Base-by-base conservation (phyloP, 2,797 vertebrate species). In the Rhinichthys osculus region DNA sequence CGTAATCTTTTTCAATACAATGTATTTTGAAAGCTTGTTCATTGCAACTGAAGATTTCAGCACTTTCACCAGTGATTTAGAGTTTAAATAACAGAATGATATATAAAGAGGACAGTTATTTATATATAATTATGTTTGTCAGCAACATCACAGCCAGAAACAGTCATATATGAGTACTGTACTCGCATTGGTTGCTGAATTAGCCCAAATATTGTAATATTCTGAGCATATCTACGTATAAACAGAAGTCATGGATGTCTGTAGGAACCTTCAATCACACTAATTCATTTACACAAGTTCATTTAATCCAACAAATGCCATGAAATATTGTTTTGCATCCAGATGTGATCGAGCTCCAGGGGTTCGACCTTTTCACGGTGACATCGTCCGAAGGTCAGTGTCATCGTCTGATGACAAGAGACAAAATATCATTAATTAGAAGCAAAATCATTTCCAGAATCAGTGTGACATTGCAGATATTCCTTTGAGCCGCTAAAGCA, bases 331-430 rank as follows among this genome's bases (percentile, higher is more conserved):
- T 21, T 23, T 38, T 38, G 38, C 38, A 38, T 38, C 38, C 38
- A 38, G 38, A 38, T 38, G 38, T 38, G 38, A 38, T 38, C 38
- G 38, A 13, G 59, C 93, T 92, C 92, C 93, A 85, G 90, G 92
- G 57, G 88, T 89, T 82, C 93, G 94, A 95, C 95, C 95, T 96
- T 96, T 95, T 95, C 94, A 95, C 79, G 54, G 89, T 94, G 94
- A 94, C 94, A 94, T 91, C 91, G 89, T 91, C 78, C 91, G 93
- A 94, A 94, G 93, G 93, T 95, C 94, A 92, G 83, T 27, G 89
- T 89, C 85, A 86, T 87, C 90, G 90, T 89, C 92, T 92, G 94
- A 93, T 95, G 94, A 92, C 94, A 93, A 91, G 76, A 89, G 90
- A 89, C 91, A 90, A 92, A 90, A 94, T 91, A 92, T 94, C 87